A percentile compares a stretch with the other conserved stretches of the same genome.
Evolutionary conservation across 1,140 invertebrate species (phyloP).

Genomic region (Cydia strobilella): DNA sequence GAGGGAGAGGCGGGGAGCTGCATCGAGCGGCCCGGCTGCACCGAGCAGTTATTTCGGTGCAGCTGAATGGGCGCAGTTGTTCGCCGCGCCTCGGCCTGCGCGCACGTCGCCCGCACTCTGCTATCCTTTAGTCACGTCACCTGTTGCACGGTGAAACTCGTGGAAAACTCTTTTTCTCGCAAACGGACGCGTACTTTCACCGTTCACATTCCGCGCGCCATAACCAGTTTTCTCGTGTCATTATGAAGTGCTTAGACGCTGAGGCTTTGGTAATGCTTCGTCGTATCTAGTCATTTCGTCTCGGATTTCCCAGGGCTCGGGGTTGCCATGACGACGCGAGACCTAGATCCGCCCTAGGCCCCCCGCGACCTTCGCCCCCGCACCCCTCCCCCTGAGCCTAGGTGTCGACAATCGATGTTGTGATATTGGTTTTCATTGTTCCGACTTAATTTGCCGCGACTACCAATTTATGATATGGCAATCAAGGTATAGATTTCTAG

Average conservation of each 20-base stretch:
- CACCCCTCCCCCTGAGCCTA: slow-evolving; percentile 26
- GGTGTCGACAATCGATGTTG: slow-evolving; percentile 21
- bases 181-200: slow-evolving; percentile 76
- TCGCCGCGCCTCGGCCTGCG: slow-evolving; percentile 61
- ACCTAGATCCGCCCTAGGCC: slow-evolving; percentile 33
- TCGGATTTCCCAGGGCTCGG: slow-evolving; percentile 28
- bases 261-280: background rate
- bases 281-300: background rate
- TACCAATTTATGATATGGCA: slow-evolving; percentile 9
- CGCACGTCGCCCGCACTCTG: slow-evolving; percentile 58
- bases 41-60: slow-evolving; percentile 77
- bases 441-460: slow-evolving; percentile 1
- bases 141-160: slow-evolving; percentile 74
- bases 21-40: slow-evolving; percentile 71
- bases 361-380: slow-evolving; percentile 24
- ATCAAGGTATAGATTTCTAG: background rate
- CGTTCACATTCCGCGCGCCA: slow-evolving; percentile 65
- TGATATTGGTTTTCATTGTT: slow-evolving; percentile 26
- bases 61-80: slow-evolving; percentile 63
- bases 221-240: slow-evolving; percentile 50
- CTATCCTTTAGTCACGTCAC: slow-evolving; percentile 50
- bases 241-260: background rate
- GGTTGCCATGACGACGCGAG: slow-evolving; percentile 35
- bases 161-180: slow-evolving; percentile 77
- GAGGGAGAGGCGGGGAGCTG: slow-evolving; percentile 42